A percentile compares a stretch with the other conserved stretches of the same genome.
Conservation (phyloP, 2,797 vertebrate genomes). For the Silurus aristotelis region DNA sequence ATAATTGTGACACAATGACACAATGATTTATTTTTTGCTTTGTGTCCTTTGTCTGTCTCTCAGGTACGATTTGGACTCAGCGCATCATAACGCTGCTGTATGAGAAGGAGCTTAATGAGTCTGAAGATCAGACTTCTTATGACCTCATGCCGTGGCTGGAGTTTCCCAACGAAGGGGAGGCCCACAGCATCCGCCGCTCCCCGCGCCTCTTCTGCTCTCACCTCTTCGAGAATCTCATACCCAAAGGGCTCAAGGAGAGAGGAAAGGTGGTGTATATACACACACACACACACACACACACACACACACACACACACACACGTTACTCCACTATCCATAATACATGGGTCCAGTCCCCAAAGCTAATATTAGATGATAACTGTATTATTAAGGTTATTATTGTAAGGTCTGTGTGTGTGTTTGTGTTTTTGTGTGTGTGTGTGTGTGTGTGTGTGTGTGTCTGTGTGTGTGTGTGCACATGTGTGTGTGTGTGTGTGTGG, state of each 20-base stretch:
- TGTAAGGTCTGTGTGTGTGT: too few species aligned
- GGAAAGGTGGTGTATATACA: constrained; percentile 45
- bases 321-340: neutral
- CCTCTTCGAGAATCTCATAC: constrained; percentile 54
- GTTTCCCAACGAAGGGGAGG: neutral
- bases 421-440: too few species aligned
- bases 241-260: constrained; percentile 33
- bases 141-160: constrained; percentile 60
- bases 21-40: too few species aligned
- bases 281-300: neutral
- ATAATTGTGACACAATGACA: too few species aligned
- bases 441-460: too few species aligned
- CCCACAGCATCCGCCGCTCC: constrained; percentile 44
- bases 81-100: constrained; percentile 57
- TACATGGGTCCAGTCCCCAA: neutral
- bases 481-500: too few species aligned
- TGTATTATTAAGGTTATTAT: too few species aligned
- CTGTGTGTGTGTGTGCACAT: too few species aligned
- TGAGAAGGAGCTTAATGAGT: constrained; percentile 47
- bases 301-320: neutral
- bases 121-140: neutral
- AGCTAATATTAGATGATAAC: neutral
- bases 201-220: constrained; percentile 61
- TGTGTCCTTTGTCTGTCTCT: neutral
- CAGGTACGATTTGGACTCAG: constrained; percentile 62